Evolutionary conservation across 2,888 invertebrate genomes (phyloP), one percentile per base, ranked within the genome.

Genomic region (Drosophila melanocephala): DNA sequence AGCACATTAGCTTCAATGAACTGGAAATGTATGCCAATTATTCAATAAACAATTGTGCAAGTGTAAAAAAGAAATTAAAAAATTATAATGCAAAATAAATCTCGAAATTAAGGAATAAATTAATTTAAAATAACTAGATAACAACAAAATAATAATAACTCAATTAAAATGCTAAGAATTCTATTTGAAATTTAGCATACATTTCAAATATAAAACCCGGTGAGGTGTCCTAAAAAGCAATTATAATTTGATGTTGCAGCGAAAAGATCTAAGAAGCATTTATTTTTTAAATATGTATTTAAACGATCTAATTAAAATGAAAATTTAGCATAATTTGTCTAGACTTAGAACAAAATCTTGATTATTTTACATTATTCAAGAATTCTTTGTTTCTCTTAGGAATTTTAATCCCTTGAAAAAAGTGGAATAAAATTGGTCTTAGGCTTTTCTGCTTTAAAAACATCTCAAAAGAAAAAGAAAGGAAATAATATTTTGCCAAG

Each of bases 21-120:
- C 89, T 87, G 87, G 44, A 72, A 72, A 60, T 66, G 62, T 62
- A 59, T 78, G 70, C 72, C 78, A 86, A 89, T 89, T 85, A 89
- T 67, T 62, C 39, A 67, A 68, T 67, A 66, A 69, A 67, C 66
- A 72, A 71, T 65, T 74, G 63, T 52, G 59, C 47, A 68, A 71
- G 51, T 37, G 52, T 32, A 62, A 39, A 79, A 44, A 33, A 39
- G 10, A 14, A 39, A 37, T 5, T 16, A n/a, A 19, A 32, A 37
- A 53, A 59, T 52, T 66, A 42, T 51, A 55, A 62, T 71, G 66
- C 57, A 83, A 64, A 67, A 50, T 59, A 70, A 70, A 58, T 62
- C 26, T 32, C 51, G n/a, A 57, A 47, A 73, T 70, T 67, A 62
- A 67, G 56, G 12, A 52, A 68, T 57, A 68, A 73, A 72, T 67